These are phyloP conservation scores for Cryptoblepharus egeriae DNA, from an alignment of 2,797 vertebrate genomes.

Conservation along the genomic window DNA sequence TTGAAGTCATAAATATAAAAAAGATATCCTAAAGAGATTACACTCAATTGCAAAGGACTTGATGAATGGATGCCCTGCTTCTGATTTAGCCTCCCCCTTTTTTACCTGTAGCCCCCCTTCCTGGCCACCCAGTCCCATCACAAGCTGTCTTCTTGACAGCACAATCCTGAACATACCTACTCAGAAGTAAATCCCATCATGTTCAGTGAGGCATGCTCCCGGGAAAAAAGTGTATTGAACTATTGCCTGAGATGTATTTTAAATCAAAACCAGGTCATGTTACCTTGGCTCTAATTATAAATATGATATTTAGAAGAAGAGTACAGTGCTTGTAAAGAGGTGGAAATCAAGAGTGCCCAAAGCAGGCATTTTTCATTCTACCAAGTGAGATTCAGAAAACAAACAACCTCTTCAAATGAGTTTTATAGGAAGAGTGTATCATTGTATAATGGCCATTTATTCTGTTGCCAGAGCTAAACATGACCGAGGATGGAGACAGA, in stretches of 20 bases:
- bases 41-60: constrained; percentile 51
- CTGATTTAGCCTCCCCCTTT: constrained; percentile 47
- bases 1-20: constrained; percentile 49
- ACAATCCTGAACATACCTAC: too few relatives aligned
- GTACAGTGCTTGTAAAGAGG: constrained; percentile 48
- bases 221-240: too few relatives aligned
- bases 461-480: constrained; percentile 46
- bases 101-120: not conserved
- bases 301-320: constrained; percentile 61
- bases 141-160: too few relatives aligned
- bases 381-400: constrained; percentile 37
- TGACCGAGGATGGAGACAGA: constrained; percentile 7
- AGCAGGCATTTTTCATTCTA: constrained; percentile 56
- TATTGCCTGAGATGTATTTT: constrained; percentile 64
- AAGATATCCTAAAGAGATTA: constrained; percentile 55
- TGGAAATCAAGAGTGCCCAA: constrained; percentile 56
- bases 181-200: too few relatives aligned
- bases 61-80: constrained; percentile 28
- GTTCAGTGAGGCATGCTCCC: too few relatives aligned
- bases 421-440: constrained; percentile 17
- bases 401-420: constrained; percentile 44
- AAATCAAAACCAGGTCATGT: constrained; percentile 59
- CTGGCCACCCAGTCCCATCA: not conserved
- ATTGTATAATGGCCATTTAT: constrained; percentile 35
- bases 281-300: constrained; percentile 60